Conservation (phyloP, 2,888 invertebrate genomes). For the Lasioglossum morio region DNA sequence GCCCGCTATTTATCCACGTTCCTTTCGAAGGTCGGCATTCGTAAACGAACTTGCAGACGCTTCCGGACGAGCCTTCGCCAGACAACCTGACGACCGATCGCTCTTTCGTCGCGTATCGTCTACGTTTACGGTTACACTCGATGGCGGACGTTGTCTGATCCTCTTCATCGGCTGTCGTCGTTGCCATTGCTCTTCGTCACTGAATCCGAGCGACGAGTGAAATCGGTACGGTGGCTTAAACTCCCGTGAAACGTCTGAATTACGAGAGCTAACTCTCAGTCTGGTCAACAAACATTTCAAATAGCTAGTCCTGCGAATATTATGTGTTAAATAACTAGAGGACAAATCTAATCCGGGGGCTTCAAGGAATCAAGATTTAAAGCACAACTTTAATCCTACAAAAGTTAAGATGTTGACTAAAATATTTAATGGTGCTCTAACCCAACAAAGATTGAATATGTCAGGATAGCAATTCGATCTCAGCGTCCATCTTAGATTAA, state of each 20-base stretch:
- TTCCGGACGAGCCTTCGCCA: constrained; percentile 40
- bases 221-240: too few species aligned
- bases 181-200: not conserved
- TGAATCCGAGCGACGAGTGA: not conserved
- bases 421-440: too few species aligned
- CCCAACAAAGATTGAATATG: too few species aligned
- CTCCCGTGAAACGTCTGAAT: not conserved
- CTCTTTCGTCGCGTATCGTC: constrained; percentile 27
- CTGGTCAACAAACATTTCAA: not conserved
- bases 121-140: constrained; percentile 29
- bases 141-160: not conserved
- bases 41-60: constrained; percentile 42
- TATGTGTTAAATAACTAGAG: not conserved
- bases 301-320: too few species aligned
- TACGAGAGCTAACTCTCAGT: not conserved
- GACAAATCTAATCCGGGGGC: not conserved
- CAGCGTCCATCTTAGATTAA: too few species aligned
- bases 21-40: constrained; percentile 30
- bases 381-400: too few species aligned
- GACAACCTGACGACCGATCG: constrained; percentile 52
- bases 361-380: too few species aligned
- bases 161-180: not conserved
- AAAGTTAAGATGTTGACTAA: too few species aligned
- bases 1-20: constrained; percentile 54
- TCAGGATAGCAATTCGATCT: too few species aligned